Conservation (phyloP, 1,140 invertebrate species). For the Brachionus manjavacas region DNA sequence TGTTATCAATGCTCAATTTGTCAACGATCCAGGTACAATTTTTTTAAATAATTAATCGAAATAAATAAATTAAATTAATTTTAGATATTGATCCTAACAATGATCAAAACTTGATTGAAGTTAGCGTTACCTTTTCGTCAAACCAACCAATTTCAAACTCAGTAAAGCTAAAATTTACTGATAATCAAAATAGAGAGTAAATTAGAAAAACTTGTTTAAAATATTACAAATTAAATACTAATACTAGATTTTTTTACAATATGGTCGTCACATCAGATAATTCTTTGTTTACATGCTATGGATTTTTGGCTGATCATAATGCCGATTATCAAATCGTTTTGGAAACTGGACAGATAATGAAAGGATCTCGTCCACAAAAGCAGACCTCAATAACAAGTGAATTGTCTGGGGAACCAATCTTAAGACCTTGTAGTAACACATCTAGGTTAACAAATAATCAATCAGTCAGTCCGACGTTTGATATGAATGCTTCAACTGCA, state of each 20-base stretch:
- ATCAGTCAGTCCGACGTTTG: slow-evolving; percentile 34
- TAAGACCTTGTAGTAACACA: slow-evolving; percentile 5
- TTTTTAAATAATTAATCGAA: background rate
- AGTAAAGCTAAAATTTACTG: slow-evolving; percentile 23
- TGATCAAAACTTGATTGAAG: background rate
- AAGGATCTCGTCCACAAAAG: slow-evolving; percentile 25
- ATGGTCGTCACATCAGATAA: slow-evolving; percentile 56
- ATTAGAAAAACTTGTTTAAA: background rate
- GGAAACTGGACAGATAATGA: slow-evolving; percentile 48
- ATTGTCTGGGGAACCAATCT: slow-evolving; percentile 35
- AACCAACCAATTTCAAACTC: slow-evolving; percentile 50
- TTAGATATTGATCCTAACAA: slow-evolving; percentile 6
- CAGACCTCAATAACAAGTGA: background rate
- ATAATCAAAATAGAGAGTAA: slow-evolving; percentile 39
- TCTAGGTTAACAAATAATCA: slow-evolving; percentile 26
- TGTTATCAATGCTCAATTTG: background rate
- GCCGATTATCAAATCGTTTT: slow-evolving; percentile 56
- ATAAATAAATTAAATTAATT: slow-evolving; percentile 45
- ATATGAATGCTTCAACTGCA: slow-evolving; percentile 1
- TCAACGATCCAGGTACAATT: background rate
- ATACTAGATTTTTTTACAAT: slow-evolving; percentile 49
- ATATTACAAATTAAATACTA: background rate
- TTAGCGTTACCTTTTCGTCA: slow-evolving; percentile 50
- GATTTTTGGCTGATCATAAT: slow-evolving; percentile 53
- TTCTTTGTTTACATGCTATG: slow-evolving; percentile 55